Conservation (phyloP, 2,113 vertebrate genomes). For the mouse (Mus musculus) region DNA sequence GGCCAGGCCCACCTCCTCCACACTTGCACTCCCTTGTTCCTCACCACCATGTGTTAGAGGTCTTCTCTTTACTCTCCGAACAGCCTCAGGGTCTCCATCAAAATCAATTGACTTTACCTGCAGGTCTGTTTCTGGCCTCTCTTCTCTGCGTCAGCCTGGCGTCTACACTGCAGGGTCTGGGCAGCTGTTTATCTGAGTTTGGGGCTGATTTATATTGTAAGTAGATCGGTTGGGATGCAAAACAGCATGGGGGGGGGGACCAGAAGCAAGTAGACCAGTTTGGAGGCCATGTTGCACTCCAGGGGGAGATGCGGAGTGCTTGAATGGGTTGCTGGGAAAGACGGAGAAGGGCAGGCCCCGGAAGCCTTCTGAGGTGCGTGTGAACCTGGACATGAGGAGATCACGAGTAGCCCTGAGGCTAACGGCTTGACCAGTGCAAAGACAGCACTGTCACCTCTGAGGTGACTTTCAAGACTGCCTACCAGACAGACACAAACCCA, state of each 20-base stretch:
- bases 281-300: fast-evolving
- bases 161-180: not conserved
- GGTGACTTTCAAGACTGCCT: not conserved
- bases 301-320: fast-evolving
- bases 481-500: not conserved
- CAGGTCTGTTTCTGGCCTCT: slow-evolving; percentile 35
- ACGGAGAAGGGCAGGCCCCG: fast-evolving
- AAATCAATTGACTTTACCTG: slow-evolving; percentile 3
- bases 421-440: not conserved
- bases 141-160: not conserved
- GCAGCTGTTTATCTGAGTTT: not conserved
- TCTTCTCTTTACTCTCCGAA: not conserved
- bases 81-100: not conserved
- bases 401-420: not conserved
- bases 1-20: slow-evolving; percentile 1
- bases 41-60: slow-evolving; percentile 20
- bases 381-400: not conserved
- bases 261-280: not conserved
- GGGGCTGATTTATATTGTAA: slow-evolving; percentile 4
- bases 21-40: not conserved
- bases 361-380: not conserved
- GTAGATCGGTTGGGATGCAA: not conserved
- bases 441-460: not conserved
- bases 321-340: not conserved
- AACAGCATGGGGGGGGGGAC: not conserved